Evolutionary conservation across 2,888 invertebrate genomes (phyloP).

Genomic region (Apotomis capreana): DNA sequence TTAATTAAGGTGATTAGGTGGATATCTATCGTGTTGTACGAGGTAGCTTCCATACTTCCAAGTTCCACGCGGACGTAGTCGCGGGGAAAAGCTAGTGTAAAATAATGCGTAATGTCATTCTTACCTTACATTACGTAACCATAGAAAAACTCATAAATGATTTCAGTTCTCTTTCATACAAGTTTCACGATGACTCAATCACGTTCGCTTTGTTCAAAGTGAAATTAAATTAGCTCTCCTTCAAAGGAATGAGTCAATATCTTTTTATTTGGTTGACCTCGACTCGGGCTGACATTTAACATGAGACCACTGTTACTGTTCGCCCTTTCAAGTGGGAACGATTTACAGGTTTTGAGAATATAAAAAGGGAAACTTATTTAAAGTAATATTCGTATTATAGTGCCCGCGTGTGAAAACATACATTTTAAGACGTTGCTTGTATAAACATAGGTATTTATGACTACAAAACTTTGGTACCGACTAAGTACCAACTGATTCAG

Average conservation of each 20-base stretch:
- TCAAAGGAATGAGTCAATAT: slow-evolving; percentile 37
- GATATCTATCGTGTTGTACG: no score
- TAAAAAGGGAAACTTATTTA: slow-evolving; percentile 22
- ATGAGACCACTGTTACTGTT: slow-evolving; percentile 26
- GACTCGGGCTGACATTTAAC: slow-evolving; percentile 35
- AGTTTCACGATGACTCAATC: slow-evolving; percentile 24
- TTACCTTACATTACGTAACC: slow-evolving; percentile 12
- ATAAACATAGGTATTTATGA: neutral
- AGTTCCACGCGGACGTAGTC: no score
- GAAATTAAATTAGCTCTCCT: slow-evolving; percentile 35
- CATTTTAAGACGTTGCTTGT: neutral
- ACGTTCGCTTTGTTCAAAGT: slow-evolving; percentile 20
- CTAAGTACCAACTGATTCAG: no score
- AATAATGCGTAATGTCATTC: neutral
- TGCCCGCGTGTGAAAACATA: no score
- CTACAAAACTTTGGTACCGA: no score
- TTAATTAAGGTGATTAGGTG: no score
- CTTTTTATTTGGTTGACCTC: slow-evolving; percentile 36
- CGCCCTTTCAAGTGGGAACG: slow-evolving; percentile 25
- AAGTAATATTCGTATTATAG: neutral
- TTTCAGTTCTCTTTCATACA: slow-evolving; percentile 19
- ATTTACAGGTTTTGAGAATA: slow-evolving; percentile 10
- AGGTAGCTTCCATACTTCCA: no score
- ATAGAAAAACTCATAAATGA: slow-evolving; percentile 21
- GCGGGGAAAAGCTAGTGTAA: no score